These are phyloP conservation scores for Tanaodytes sp. DNA, from an alignment of 2,888 invertebrate species.

Conservation along the genomic window DNA sequence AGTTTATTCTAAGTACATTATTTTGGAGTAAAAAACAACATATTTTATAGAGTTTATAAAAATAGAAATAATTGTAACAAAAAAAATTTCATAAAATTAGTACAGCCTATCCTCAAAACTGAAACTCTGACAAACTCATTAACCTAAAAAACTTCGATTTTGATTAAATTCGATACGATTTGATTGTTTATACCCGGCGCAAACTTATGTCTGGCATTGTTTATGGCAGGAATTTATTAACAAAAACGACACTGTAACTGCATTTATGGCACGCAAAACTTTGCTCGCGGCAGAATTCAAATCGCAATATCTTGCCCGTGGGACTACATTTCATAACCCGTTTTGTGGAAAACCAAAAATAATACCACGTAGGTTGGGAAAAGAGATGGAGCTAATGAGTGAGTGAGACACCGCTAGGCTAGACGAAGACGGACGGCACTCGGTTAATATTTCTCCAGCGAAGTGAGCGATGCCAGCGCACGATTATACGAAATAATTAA, in stretches of 20 bases:
- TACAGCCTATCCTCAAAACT: no score
- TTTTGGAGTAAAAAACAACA: no score
- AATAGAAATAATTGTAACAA: no score
- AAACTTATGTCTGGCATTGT: no score
- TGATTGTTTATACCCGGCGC: no score
- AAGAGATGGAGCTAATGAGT: not conserved
- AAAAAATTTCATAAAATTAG: no score
- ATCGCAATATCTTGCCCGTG: constrained; percentile 26
- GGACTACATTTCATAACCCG: constrained; percentile 17
- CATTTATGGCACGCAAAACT: constrained; percentile 25
- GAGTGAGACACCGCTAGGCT: not conserved
- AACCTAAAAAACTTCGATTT: no score
- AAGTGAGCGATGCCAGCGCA: not conserved
- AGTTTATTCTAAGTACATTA: no score
- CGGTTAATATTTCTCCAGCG: not conserved
- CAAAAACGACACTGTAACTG: constrained; percentile 25
- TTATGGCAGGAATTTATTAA: constrained; percentile 25
- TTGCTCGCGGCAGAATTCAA: constrained; percentile 12
- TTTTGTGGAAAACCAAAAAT: constrained; percentile 30
- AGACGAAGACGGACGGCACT: not conserved
- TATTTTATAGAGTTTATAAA: no score
- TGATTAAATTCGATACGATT: no score
- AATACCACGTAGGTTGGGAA: constrained; percentile 1
- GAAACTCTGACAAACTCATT: no score
- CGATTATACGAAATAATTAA: constrained; percentile 1